Evolutionary conservation across 2,888 invertebrate species (phyloP).

Genomic region (Spatulosminthurus flaviceps): DNA sequence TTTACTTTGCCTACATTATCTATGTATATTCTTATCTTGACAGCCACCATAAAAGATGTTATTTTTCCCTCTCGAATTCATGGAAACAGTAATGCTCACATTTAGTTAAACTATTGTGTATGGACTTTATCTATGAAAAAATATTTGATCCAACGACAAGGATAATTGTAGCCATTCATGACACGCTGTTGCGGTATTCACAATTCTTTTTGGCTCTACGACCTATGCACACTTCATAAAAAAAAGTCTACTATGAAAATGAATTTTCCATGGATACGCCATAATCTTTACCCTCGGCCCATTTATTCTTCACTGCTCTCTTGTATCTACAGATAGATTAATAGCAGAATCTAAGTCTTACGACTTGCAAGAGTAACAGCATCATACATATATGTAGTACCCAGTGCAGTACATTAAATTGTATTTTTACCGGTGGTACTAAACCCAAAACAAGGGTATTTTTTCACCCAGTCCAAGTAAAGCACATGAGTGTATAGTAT

Average conservation of each 20-base stretch:
- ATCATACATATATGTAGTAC: too few relatives aligned
- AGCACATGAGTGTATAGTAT: too few relatives aligned
- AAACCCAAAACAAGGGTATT: too few relatives aligned
- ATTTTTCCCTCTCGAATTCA: conserved; percentile 8
- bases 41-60: conserved; percentile 8
- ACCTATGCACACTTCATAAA: not conserved
- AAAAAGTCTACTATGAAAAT: not conserved
- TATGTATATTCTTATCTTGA: conserved; percentile 1
- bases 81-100: not conserved
- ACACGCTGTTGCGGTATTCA: not conserved
- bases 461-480: too few relatives aligned
- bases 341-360: too few relatives aligned
- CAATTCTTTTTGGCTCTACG: not conserved
- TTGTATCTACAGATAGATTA: too few relatives aligned
- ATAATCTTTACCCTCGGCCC: not conserved
- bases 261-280: conserved; percentile 12
- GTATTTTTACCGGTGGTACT: too few relatives aligned
- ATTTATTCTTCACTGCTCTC: too few relatives aligned
- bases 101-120: not conserved
- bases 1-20: not conserved
- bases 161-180: conserved; percentile 1
- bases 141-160: not conserved
- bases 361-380: too few relatives aligned
- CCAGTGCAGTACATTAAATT: too few relatives aligned
- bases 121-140: not conserved